Percentiles rank a stretch among this genome's conserved stretches.
These are phyloP conservation scores for Hofmannophila pseudospretella DNA, from an alignment of 2,888 invertebrate species.

Conservation along the genomic window DNA sequence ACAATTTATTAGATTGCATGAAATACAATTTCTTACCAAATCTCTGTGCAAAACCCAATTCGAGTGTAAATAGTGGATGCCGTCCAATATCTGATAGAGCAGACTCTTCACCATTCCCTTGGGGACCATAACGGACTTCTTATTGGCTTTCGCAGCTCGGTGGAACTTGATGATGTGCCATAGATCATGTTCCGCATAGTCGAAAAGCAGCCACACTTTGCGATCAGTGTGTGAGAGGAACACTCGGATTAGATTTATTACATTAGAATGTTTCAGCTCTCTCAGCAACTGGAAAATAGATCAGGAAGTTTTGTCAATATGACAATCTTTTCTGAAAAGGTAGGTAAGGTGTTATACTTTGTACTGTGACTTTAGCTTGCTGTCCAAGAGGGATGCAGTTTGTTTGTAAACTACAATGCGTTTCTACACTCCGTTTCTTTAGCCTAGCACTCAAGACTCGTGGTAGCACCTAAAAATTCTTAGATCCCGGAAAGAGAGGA, in stretches of 20 bases:
- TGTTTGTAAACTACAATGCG: too few species aligned
- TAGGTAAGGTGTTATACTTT: too few species aligned
- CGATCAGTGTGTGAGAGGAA: conserved; percentile 97
- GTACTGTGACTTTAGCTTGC: too few species aligned
- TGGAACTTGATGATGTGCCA: conserved; percentile 99
- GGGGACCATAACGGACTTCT: conserved; percentile 96
- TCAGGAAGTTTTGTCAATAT: too few species aligned
- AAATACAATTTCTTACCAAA: conserved; percentile 88
- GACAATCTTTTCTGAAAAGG: neutral
- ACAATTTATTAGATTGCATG: too few species aligned
- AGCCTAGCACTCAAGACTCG: too few species aligned
- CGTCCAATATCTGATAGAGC: conserved; percentile 98
- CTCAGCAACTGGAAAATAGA: conserved; percentile 86
- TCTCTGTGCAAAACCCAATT: conserved; percentile 99
- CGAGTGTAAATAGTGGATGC: conserved; percentile 98
- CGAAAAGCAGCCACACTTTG: conserved; percentile 98
- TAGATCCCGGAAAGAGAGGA: too few species aligned
- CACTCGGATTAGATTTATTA: conserved; percentile 96
- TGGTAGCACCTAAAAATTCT: too few species aligned
- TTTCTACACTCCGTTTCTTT: too few species aligned
- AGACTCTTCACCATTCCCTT: conserved; percentile 99
- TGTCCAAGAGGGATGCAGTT: too few species aligned
- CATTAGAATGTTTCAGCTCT: conserved; percentile 97
- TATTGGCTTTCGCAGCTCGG: conserved; percentile 97
- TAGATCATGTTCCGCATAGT: conserved; percentile 99